Evolutionary conservation across 37 sponge, comb jelly and placozoan genomes (phyloP).

Genomic region (Haliclona indistincta): DNA sequence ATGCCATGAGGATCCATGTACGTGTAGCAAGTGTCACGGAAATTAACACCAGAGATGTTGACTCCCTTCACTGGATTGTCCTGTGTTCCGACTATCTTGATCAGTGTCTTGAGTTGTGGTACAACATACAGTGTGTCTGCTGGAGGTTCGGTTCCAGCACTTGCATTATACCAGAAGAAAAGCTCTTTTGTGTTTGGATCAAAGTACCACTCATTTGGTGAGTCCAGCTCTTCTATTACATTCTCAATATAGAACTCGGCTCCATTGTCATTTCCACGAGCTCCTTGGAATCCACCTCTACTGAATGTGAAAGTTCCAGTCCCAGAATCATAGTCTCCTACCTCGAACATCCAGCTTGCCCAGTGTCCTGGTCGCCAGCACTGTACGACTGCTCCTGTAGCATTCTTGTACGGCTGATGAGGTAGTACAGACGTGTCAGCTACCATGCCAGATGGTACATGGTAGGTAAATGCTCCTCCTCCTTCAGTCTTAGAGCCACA

Average conservation of each 20-base stretch:
- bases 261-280: slow-evolving; percentile 34
- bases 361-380: slow-evolving; percentile 34
- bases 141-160: slow-evolving; percentile 33
- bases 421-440: slow-evolving; percentile 28
- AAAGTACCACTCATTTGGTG: slow-evolving; percentile 50
- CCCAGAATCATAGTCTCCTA: slow-evolving; percentile 8
- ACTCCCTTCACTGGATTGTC: slow-evolving; percentile 12
- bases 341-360: slow-evolving; percentile 54
- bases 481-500: slow-evolving; percentile 16
- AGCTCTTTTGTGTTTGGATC: slow-evolving; percentile 17
- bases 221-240: slow-evolving; percentile 52
- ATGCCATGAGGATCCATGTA: slow-evolving; percentile 51
- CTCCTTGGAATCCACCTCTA: slow-evolving; percentile 46
- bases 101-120: not conserved
- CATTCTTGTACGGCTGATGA: slow-evolving; percentile 29
- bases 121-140: slow-evolving; percentile 16
- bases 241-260: slow-evolving; percentile 51
- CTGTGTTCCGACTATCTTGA: slow-evolving; percentile 32
- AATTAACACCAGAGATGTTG: slow-evolving; percentile 9
- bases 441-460: slow-evolving; percentile 39
- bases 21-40: slow-evolving; percentile 38
- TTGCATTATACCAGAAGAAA: slow-evolving; percentile 41
- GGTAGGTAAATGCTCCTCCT: slow-evolving; percentile 31
- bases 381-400: slow-evolving; percentile 26
- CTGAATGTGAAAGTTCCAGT: slow-evolving; percentile 21